Evolutionary conservation across 2,888 invertebrate genomes (phyloP), one percentile per base, ranked within the genome.

Genomic region (Steinernema carpocapsae): DNA sequence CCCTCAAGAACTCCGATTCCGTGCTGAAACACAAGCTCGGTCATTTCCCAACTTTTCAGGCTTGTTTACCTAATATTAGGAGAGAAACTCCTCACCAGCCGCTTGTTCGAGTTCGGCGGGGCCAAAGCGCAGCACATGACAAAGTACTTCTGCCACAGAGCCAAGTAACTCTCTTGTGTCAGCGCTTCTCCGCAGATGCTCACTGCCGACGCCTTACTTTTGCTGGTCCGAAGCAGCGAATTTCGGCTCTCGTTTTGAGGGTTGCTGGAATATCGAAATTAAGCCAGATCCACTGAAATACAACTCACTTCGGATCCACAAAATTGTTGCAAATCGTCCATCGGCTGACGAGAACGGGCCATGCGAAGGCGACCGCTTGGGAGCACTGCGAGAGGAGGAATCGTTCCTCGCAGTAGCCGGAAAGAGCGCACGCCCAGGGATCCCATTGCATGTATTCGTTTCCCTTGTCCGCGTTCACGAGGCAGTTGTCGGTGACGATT

Each of bases 181-280:
- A 86, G 76, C 26, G 82, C 64, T 64, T 84, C 85, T 22, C 82
- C 82, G 72, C 83, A 84, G 22, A 85, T 73, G n/a, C 83, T 72
- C 26, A 70, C 72, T 1, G 80, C 76, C 7, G 80, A 77, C 19
- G 79, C 80, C 74, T 87, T 87, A 77, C 83, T 83, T 77, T 87
- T 87, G 79, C 88, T 89, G 81, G 94, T 92, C 75, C 97, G 91
- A 77, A 99, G 89, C 29, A 99, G 90, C 0, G 97, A 97, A 0
- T 97, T 96, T 81, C 97, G 92, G 87, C 95, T 96, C 88, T 99
- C 97, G 88, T 93, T 96, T 32, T 95, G 94, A 17, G 96, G 96
- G 22, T 95, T 95, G 88, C 85, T 86, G 79, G 19, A 86, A 81
- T 6, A 17, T 19, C 14, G 1, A 48, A 17, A 3, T 17, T 48